These are phyloP conservation scores for Saccostrea cuccullata DNA, from an alignment of 1,140 invertebrate genomes.

Conservation along the genomic window DNA sequence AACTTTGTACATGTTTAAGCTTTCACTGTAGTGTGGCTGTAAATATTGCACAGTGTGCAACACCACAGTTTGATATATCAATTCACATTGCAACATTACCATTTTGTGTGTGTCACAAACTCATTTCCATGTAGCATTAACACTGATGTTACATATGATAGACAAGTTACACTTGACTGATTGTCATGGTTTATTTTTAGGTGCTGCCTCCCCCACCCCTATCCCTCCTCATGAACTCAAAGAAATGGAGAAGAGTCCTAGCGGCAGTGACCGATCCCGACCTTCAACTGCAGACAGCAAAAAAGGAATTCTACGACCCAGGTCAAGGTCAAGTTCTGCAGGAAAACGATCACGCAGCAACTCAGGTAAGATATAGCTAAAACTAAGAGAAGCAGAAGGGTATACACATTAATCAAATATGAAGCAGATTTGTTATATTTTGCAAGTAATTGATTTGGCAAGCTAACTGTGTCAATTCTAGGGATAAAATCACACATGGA, in stretches of 20 bases:
- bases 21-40: not conserved
- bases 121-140: not conserved
- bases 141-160: not conserved
- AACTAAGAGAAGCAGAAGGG: not conserved
- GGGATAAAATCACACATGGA: too few relatives aligned
- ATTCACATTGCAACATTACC: not conserved
- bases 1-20: not conserved
- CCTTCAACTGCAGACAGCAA: slow-evolving; percentile 60
- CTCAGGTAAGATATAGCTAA: slow-evolving; percentile 58
- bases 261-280: slow-evolving; percentile 39
- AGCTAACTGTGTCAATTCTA: too few relatives aligned
- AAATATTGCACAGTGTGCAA: not conserved
- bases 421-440: too few relatives aligned
- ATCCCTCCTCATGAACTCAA: slow-evolving; percentile 8
- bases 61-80: not conserved
- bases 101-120: not conserved
- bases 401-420: not conserved
- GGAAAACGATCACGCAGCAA: slow-evolving; percentile 63
- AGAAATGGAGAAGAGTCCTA: slow-evolving; percentile 7
- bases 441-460: too few relatives aligned
- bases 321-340: slow-evolving; percentile 65
- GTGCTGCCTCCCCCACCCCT: slow-evolving; percentile 50
- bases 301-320: slow-evolving; percentile 69
- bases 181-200: not conserved
- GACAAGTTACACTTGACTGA: not conserved